Base-by-base conservation (phyloP, 2,888 invertebrate species). In the Mesodorylaimus sp. region DNA sequence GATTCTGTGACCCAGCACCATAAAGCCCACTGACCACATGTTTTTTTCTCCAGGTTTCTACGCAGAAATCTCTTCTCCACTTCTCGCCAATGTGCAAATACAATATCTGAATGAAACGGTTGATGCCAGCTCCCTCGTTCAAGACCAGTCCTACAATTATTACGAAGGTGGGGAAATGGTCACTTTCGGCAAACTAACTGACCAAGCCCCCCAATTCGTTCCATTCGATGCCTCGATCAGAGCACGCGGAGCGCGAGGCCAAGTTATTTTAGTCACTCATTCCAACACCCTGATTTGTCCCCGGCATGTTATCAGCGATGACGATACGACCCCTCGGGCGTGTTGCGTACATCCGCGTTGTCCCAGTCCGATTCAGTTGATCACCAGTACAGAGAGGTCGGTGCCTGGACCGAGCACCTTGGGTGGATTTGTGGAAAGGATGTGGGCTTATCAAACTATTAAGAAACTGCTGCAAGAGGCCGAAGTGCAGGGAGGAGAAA, bases 391-490 rank as follows among this genome's bases (percentile, higher is more conserved):
- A n/a, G 16, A 10, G 7, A 13, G n/a, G n/a, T n/a, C n/a, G n/a
- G n/a, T n/a, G n/a, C n/a, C n/a, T n/a, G n/a, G n/a, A n/a, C n/a
- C n/a, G n/a, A 28, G 24, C 13, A 27, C 48, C 19, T 16, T 42
- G 43, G 60, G 56, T 7, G 53, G 53, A 21, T 61, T 65, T 42
- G 61, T 75, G 46, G 75, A 77, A 61, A 66, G 76, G 26, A 63
- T 79, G 44, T 79, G 79, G 78, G 77, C 78, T 1, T 79, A 78
- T 63, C 68, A 78, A 55, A 77, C 75, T 37, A 74, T 80, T 50
- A 75, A 76, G 55, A 77, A 79, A 60, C 67, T 79, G 50, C 63
- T 79, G 42, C 75, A 77, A 60, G 66, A 75, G 58, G 67, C 69
- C 3, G 44, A 53, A 10, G 50, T 54, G 7, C 5, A n/a, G n/a